Percentiles rank a stretch among this genome's conserved stretches.
Conservation (phyloP, 1,140 invertebrate species). For the Diorhabda elongata region DNA sequence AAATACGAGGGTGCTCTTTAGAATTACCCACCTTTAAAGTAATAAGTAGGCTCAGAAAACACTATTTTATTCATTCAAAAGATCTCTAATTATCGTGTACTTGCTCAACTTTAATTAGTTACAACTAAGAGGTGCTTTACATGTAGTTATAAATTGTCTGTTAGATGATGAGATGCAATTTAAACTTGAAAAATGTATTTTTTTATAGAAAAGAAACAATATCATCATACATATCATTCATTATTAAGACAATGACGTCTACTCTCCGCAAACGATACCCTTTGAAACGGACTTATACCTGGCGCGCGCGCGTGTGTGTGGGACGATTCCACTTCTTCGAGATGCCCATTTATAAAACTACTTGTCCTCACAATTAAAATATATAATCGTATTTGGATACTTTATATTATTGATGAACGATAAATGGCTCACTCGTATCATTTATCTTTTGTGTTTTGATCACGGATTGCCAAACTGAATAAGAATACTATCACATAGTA, state of each 20-base stretch:
- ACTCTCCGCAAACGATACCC: background rate
- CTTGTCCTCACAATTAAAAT: conserved; percentile 49
- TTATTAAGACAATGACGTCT: conserved; percentile 18
- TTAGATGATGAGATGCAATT: too few relatives aligned
- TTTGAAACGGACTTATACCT: conserved; percentile 22
- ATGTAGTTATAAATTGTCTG: too few relatives aligned
- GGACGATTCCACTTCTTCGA: conserved; percentile 31
- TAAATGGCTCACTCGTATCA: conserved; percentile 40
- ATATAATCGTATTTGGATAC: conserved; percentile 47
- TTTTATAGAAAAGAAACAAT: too few relatives aligned
- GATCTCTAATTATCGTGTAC: too few relatives aligned
- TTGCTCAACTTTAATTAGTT: too few relatives aligned
- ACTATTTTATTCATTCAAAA: too few relatives aligned
- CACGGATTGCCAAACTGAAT: conserved; percentile 27
- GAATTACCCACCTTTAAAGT: too few relatives aligned
- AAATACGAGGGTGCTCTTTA: too few relatives aligned
- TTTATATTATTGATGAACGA: conserved; percentile 47
- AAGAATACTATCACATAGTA: conserved; percentile 21
- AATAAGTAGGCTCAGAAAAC: too few relatives aligned
- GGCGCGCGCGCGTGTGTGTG: conserved; percentile 40
- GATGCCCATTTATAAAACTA: conserved; percentile 46
- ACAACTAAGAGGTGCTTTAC: too few relatives aligned
- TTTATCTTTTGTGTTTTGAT: conserved; percentile 35
- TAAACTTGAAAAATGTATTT: too few relatives aligned
- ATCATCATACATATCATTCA: background rate